Evolutionary conservation across 2,113 vertebrate species (phyloP).

Genomic region (Phyllostomus hastatus): DNA sequence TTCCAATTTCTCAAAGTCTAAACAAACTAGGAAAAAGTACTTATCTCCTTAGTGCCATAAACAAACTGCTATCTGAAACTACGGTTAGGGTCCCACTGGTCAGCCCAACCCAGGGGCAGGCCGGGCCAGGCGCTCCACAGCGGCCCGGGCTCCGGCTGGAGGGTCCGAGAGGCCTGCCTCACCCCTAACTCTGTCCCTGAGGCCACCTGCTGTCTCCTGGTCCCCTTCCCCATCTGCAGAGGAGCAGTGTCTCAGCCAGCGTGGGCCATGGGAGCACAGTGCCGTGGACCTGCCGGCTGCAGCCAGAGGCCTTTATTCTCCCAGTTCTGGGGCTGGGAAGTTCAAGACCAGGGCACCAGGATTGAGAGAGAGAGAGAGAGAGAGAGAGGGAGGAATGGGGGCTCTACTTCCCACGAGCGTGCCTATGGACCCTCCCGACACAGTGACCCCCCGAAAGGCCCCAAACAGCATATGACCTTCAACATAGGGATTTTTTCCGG

Average conservation of each 20-base stretch:
- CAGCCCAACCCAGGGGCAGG: not conserved
- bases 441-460: not conserved
- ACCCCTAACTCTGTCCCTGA: not conserved
- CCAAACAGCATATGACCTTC: not conserved
- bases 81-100: rapidly evolving
- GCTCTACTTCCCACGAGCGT: not conserved
- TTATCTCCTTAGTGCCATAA: not conserved
- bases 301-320: not conserved
- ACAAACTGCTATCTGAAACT: not conserved
- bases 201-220: not conserved
- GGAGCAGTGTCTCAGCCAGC: not conserved
- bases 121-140: rapidly evolving
- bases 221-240: not conserved
- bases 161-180: not conserved
- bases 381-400: no score
- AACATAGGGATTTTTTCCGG: not conserved
- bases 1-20: not conserved
- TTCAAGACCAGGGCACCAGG: not conserved
- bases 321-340: not conserved
- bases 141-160: not conserved
- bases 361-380: not conserved
- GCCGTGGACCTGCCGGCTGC: not conserved
- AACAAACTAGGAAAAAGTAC: not conserved
- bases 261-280: not conserved
- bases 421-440: not conserved